Conservation (phyloP, 2,113 vertebrate genomes). For the Myxocyprinus asiaticus region DNA sequence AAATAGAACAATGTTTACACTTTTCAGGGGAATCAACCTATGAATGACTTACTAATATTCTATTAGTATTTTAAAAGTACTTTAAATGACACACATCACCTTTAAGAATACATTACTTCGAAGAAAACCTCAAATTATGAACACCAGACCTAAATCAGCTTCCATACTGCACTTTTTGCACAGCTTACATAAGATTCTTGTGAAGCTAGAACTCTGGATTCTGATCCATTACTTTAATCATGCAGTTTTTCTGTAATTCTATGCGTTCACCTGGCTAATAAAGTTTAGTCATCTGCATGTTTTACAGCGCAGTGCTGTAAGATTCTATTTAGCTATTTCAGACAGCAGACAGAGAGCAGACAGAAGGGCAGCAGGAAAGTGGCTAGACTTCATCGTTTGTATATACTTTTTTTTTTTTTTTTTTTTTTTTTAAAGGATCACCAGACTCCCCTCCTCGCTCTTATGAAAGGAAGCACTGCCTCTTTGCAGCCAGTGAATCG, state of each 20-base stretch:
- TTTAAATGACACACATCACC: too few species aligned
- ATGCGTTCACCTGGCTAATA: constrained; percentile 69
- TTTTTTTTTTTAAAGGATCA: constrained; percentile 79
- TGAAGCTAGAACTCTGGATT: not conserved
- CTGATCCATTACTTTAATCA: constrained; percentile 30
- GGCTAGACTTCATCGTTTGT: constrained; percentile 91
- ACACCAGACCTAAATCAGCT: too few species aligned
- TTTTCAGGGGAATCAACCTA: too few species aligned
- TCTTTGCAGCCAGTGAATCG: constrained; percentile 86
- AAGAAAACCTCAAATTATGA: too few species aligned
- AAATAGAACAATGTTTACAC: too few species aligned
- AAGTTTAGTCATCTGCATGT: constrained; percentile 69
- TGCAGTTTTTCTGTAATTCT: constrained; percentile 46
- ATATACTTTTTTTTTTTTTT: constrained; percentile 56
- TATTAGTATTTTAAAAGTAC: too few species aligned
- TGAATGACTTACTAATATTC: too few species aligned
- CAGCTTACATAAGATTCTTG: too few species aligned
- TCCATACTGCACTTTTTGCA: too few species aligned
- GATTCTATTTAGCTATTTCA: constrained; percentile 83
- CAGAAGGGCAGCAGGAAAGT: constrained; percentile 84
- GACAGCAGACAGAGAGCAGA: constrained; percentile 70
- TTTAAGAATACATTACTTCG: too few species aligned
- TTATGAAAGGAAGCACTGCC: constrained; percentile 83
- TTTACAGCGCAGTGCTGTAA: constrained; percentile 81
- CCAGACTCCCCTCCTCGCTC: constrained; percentile 78